Base-by-base conservation (phyloP, 2,888 invertebrate genomes). In the Orthosia gracilis region DNA sequence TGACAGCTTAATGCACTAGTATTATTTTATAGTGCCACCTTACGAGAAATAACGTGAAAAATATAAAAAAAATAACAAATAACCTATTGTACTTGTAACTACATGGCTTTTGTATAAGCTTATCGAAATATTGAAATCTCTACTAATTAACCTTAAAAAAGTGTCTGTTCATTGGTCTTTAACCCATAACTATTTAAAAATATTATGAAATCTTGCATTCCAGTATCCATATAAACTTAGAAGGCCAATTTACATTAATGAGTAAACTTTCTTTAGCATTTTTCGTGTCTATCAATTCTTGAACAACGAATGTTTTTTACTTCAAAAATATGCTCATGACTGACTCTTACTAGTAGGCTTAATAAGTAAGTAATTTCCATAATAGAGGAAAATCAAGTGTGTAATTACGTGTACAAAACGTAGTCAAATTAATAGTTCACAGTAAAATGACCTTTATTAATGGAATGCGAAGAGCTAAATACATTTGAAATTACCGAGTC, bases 71-170 rank as follows among this genome's bases (percentile, higher is more conserved):
- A 45, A 45, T 68, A 69, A 55, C n/a, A 17, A 31, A 50, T 67
- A 80, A 40, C 52, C 58, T 83, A 82, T 69, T 84, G 84, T 84
- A 84, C 84, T 84, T 84, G 69, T 54, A 63, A 79, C 76, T 82
- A 76, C 76, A 84, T 84, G 82, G 83, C 73, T 65, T 82, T 73
- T 74, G 21, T 74, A 62, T 80, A 67, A 80, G 68, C 78, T 80
- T 74, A 70, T 55, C 72, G 13, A 67, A 57, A 50, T 59, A 68
- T 62, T 7, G 63, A 62, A 78, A 54, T 69, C 63, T 67, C 21
- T 69, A 61, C n/a, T 70, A 55, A 65, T 26, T 59, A n/a, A n/a
- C n/a, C n/a, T 68, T 75, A 70, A 21, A 58, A 57, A 58, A 74
- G 55, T 72, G 59, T 72, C 62, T 76, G 72, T 78, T 75, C 63